Conservation (phyloP, 2,888 invertebrate species). For the Carcina quercana region DNA sequence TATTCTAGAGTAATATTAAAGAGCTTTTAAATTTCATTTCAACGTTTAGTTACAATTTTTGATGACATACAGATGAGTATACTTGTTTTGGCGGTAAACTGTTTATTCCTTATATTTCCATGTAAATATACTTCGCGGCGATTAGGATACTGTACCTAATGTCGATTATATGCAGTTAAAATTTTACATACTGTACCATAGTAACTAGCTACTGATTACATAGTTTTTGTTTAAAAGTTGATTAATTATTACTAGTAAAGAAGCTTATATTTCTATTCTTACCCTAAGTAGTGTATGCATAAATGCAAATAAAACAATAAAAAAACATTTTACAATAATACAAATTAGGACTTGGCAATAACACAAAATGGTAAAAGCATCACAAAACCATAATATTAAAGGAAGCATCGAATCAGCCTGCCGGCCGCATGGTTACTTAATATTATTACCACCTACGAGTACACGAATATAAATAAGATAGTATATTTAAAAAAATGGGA, state of each 20-base stretch:
- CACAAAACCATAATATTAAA: slow-evolving; percentile 53
- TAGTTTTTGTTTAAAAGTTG: slow-evolving; percentile 57
- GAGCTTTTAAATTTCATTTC: slow-evolving; percentile 44
- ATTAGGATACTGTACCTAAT: slow-evolving; percentile 24
- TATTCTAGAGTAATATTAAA: slow-evolving; percentile 57
- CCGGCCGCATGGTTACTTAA: slow-evolving; percentile 32
- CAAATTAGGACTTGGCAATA: slow-evolving; percentile 46
- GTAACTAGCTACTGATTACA: slow-evolving; percentile 61
- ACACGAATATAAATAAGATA: slow-evolving; percentile 54
- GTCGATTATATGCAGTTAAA: slow-evolving; percentile 32
- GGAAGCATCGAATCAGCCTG: slow-evolving; percentile 59
- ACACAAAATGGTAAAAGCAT: slow-evolving; percentile 56
- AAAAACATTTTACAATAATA: slow-evolving; percentile 36
- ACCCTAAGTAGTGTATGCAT: slow-evolving; percentile 50
- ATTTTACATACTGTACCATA: slow-evolving; percentile 37
- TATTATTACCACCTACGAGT: slow-evolving; percentile 41
- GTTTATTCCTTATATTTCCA: slow-evolving; percentile 21
- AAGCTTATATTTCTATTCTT: slow-evolving; percentile 52
- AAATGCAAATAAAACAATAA: slow-evolving; percentile 57
- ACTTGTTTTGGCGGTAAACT: slow-evolving; percentile 33
- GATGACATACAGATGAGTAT: slow-evolving; percentile 15
- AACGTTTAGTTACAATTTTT: slow-evolving; percentile 21
- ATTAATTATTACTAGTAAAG: slow-evolving; percentile 53
- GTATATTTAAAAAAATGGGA: slow-evolving; percentile 56
- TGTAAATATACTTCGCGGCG: slow-evolving; percentile 21